Base-by-base conservation (phyloP, 2,797 vertebrate genomes). In the Artibeus jamaicensis region DNA sequence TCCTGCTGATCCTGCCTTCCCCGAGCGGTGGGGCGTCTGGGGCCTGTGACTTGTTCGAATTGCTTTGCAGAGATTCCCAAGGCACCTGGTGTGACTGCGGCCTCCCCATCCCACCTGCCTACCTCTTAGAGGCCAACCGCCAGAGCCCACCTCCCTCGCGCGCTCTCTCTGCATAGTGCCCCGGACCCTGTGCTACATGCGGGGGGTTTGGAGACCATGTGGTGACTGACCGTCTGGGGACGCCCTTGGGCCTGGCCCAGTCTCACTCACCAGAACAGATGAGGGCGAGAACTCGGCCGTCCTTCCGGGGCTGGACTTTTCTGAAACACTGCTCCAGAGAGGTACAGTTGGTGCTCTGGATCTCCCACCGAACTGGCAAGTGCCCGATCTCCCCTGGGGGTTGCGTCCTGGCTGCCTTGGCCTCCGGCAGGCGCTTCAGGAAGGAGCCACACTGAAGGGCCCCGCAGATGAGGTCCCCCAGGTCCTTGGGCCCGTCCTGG, bases 261-360 rank as follows among this genome's bases (percentile, higher is more conserved):
- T 10, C 16, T 32, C 81, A 95, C 98, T 97, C 93, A 98, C 98
- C 98, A 0, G 98, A 97, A 89, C 98, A 98, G 97, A 95, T 7
- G 82, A 98, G 22, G 2, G 79, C 32, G 19, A 98, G 97, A 5
- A 77, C 92, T 0, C 32, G 92, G 0, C 14, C 22, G 0, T 48
- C 5, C 0, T 1, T 39, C 39, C 0, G 4, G 29, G 26, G 1
- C 0, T 65, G 11, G 11, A n/a, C 97, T 70, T 82, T 84, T 3
- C 68, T 67, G 96, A 98, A 98, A 91, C 98, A 98, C 24, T 87
- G 32, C 0, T 93, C 50, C 6, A 93, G 0, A 3, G 91, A 29
- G 5, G 0, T 0, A 0, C 44, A 84, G 5, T 82, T 46, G 0
- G 0, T 24, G 70, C 74, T 94, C 86, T 1, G 5, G 7, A 6